These are phyloP conservation scores for Lepilemur septentrionalis DNA, from an alignment of 2,797 vertebrate species.

Conservation along the genomic window DNA sequence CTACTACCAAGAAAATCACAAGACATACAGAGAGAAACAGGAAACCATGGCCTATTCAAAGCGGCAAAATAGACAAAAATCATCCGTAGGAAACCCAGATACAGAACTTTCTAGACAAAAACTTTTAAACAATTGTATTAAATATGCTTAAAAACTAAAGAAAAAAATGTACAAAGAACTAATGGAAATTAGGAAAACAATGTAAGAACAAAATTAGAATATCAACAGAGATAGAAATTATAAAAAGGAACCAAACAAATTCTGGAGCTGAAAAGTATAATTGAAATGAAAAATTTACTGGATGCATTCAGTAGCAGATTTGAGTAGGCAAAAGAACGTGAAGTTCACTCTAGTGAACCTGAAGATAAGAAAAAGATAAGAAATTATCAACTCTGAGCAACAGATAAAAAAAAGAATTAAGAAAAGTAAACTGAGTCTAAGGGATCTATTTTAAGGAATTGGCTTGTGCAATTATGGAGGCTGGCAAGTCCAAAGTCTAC, in stretches of 20 bases:
- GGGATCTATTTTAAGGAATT: neutral
- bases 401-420: neutral
- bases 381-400: neutral
- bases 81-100: neutral
- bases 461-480: neutral
- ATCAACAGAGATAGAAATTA: neutral
- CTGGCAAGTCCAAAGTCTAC: neutral
- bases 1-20: neutral
- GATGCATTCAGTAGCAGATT: neutral
- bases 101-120: neutral
- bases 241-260: neutral
- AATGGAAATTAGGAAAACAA: neutral
- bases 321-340: neutral
- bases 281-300: neutral
- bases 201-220: neutral
- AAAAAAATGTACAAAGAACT: no score
- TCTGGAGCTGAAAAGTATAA: neutral
- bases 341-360: neutral
- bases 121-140: neutral
- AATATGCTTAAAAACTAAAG: neutral
- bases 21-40: no score
- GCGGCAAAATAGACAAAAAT: neutral
- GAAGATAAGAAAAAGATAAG: neutral
- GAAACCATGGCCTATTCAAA: no score
- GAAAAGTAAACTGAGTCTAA: neutral